phyloP scores from a whole-genome alignment of 2,113 vertebrate genomes.

The Xerus inauris region DNA sequence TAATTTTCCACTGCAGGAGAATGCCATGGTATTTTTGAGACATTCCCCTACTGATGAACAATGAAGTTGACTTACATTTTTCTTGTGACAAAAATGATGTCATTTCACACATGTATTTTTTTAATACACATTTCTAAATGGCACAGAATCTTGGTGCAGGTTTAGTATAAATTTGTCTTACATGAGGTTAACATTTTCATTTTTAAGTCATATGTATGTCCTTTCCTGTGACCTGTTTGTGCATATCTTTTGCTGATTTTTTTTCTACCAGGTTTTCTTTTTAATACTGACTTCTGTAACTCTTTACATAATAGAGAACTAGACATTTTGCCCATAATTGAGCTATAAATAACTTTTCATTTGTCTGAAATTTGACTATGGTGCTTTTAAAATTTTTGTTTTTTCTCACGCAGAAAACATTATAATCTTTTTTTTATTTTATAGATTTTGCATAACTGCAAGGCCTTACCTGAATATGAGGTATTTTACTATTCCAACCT shows the following conservation, averaged over 20 bases:
- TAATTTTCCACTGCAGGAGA: background rate
- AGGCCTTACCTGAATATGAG: background rate
- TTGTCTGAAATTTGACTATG: background rate
- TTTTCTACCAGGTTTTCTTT: background rate
- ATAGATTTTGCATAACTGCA: background rate
- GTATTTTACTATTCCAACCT: background rate
- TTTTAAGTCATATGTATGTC: background rate
- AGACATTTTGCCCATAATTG: background rate
- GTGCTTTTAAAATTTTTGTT: slow-evolving; percentile 8
- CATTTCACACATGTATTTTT: background rate
- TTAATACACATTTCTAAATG: background rate
- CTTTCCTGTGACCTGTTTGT: background rate
- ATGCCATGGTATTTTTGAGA: background rate
- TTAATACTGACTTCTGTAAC: background rate
- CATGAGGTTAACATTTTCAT: background rate
- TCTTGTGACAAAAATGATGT: background rate
- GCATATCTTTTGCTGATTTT: background rate
- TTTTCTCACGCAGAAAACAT: background rate
- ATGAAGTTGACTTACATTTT: background rate
- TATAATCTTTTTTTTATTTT: background rate
- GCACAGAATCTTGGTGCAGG: background rate
- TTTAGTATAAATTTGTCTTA: background rate
- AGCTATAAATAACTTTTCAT: background rate
- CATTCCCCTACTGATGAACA: background rate
- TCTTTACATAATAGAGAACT: background rate